phyloP scores from a whole-genome alignment of 2,888 invertebrate genomes.

The Cremastinae sp. region DNA sequence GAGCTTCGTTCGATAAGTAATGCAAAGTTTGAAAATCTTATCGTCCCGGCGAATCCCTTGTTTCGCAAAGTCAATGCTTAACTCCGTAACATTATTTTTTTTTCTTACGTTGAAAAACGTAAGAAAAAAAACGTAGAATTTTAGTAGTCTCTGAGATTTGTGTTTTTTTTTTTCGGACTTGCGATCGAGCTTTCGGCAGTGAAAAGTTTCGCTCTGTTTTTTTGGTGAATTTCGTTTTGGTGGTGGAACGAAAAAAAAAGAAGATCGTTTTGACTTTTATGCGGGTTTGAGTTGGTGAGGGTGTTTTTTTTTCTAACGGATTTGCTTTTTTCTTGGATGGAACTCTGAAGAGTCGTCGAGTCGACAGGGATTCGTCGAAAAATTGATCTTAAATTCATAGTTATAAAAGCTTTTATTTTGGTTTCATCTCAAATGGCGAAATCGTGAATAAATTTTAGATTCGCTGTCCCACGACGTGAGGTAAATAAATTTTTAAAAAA shows the following conservation, averaged over 20 bases:
- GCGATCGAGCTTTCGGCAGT: not conserved
- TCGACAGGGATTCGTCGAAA: too few relatives aligned
- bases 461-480: slow-evolving; percentile 9
- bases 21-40: slow-evolving; percentile 18
- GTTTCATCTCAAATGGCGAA: not conserved
- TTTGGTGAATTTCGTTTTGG: not conserved
- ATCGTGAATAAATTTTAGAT: not conserved
- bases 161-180: too few relatives aligned
- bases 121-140: too few relatives aligned
- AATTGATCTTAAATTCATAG: too few relatives aligned
- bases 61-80: not conserved
- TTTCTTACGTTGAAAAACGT: not conserved
- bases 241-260: slow-evolving; percentile 23
- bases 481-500: slow-evolving; percentile 18
- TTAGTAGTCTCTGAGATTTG: too few relatives aligned
- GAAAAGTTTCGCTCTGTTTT: too few relatives aligned
- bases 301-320: too few relatives aligned
- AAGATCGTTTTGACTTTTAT: too few relatives aligned
- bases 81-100: too few relatives aligned
- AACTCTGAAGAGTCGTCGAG: too few relatives aligned
- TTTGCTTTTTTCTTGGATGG: too few relatives aligned
- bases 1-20: slow-evolving; percentile 75
- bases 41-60: slow-evolving; percentile 15
- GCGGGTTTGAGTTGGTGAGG: too few relatives aligned
- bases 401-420: not conserved